Base-by-base conservation (phyloP, 2,888 invertebrate genomes). In the Nemoura dubitans region DNA sequence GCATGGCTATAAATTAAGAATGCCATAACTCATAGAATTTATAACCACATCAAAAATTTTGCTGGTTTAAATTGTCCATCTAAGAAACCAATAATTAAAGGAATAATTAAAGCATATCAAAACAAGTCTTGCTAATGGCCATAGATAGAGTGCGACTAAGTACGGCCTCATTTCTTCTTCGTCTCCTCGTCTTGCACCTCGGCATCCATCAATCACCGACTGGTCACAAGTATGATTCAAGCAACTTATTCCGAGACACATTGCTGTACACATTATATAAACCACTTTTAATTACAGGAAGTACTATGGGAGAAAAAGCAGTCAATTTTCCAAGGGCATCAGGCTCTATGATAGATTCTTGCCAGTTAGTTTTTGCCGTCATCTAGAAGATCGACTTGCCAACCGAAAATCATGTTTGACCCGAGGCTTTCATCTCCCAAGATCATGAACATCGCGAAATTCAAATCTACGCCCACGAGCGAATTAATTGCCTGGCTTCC, bases 231-330 rank as follows among this genome's bases (percentile, higher is more conserved):
- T 59, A 59, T 59, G 59, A 59, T 59, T 59, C 14, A 59, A 59
- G 59, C 21, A 81, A 30, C 30, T 30, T 81, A 81, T 30, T 81
- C 81, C 30, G 16, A 28, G 28, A 81, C 81, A 30, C n/a, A 59
- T 59, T 21, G 30, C 30, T 81, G n/a, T 84, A 59, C 59, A 21
- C 59, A 59, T 59, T 59, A 59, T 59, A 7, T 59, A 59, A 84
- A 84, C 59, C 7, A 43, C 42, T 83, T 83, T 83, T 84, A 84
- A 84, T 84, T 84, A 59, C 84, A 84, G 84, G 84, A 84, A 84
- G 29, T 76, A 25, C 59, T 84, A 59, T 59, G 76, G n/a, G n/a
- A 59, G 59, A 84, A 83, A 84, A 59, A 84, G 27, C 26, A 84
- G 84, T 84, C 16, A 84, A 26, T 84, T 76, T 84, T 84, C 59